Base-by-base conservation (phyloP, 2,113 vertebrate species). In the Rhabdornis inornatus region DNA sequence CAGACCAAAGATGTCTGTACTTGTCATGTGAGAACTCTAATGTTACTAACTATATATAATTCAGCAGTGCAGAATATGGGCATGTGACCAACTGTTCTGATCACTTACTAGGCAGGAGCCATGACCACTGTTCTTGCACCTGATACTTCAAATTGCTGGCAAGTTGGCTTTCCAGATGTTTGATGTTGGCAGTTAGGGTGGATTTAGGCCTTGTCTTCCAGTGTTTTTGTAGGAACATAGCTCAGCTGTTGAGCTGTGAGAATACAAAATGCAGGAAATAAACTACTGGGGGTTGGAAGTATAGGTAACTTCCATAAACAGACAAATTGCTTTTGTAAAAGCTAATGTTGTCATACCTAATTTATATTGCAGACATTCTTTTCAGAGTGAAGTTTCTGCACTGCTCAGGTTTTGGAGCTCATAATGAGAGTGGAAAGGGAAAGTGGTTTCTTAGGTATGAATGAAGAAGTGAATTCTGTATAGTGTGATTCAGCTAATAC, bases 31-130 rank as follows among this genome's bases (percentile, higher is more conserved):
- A 52, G 77, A 87, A 31, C 28, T 70, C n/a, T 69, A 74, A 40
- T 0, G 2, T 40, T 68, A 27, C 19, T 39, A n/a, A 44, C 9
- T 42, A 0, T 35, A 0, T 35, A 5, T 42, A 59, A 70, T 74
- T 57, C 75, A 79, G 31, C 60, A 35, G 10, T 69, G 49, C 21
- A 44, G 60, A 60, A 27, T 22, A 31, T 0, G 5, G n/a, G 33
- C 18, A 4, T 50, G 40, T 55, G 39, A 27, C 9, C 42, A 66
- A 9, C 56, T 70, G 5, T 61, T 84, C 42, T 63, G 10, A 18
- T 50, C 39, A 30, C 52, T 83, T 17, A 42, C 15, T 18, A 44
- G 22, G 35, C 42, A 65, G 57, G 64, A 88, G n/a, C 56, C 10
- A 2, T 44, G 44, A 45, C 80, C 15, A 14, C 42, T 83, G 21